Base-by-base conservation (phyloP, 2,113 vertebrate genomes). In the Cinclus mexicanus region DNA sequence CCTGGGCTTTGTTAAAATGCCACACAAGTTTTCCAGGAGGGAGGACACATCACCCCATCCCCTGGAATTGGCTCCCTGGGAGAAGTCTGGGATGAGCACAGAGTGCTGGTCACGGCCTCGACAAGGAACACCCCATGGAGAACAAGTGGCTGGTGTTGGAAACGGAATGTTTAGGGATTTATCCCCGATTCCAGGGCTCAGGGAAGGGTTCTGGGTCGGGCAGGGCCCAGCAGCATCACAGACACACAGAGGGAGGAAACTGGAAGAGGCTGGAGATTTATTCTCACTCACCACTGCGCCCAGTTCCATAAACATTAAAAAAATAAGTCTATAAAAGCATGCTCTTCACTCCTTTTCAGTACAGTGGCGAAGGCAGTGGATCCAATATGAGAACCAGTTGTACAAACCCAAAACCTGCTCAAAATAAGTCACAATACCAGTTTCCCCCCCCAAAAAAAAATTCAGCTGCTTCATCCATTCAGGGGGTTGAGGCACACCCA, bases 251-350 rank as follows among this genome's bases (percentile, higher is more conserved):
- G 65, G 37, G 41, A 80, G 63, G 24, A 21, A 0, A 25, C 29
- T 57, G 4, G 49, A 37, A 46, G 26, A 93, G 87, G 89, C 56
- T 20, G 86, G 90, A 3, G 12, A 33, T 94, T 96, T 94, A 83
- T 90, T 95, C 83, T 94, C 68, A 7, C 87, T 88, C 89, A 56
- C 68, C 74, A 35, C 79, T 53, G 63, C 4, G 5, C 84, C 61
- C 6, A 8, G 59, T 55, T 83, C 67, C 70, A 69, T 0, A 72
- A 92, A 89, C 29, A 7, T 75, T 79, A 85, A 80, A 95, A 96
- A 96, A 94, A 94, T 74, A 81, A 63, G 13, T 88, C 29, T 92
- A 68, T 68, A 89, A 95, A 93, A 92, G 47, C 61, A 15, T 0
- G 50, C 75, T 79, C 87, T 92, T 75, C 7, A 7, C 79, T 76